Conservation (phyloP, 2,113 vertebrate species). For the Xiphias gladius region DNA sequence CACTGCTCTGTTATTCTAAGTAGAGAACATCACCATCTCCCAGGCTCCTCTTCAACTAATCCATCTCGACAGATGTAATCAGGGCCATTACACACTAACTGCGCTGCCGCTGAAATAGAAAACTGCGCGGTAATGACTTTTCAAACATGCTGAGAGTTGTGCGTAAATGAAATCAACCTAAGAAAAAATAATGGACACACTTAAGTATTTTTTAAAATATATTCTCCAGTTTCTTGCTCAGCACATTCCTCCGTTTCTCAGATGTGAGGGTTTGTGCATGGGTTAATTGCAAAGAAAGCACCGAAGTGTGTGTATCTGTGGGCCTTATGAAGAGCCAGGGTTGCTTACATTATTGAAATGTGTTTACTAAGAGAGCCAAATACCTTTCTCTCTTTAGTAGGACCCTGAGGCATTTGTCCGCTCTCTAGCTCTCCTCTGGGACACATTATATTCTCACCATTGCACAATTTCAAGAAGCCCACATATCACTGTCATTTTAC, state of each 20-base stretch:
- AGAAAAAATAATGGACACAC: slow-evolving; percentile 27
- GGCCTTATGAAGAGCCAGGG: slow-evolving; percentile 9
- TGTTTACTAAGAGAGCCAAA: slow-evolving; percentile 61
- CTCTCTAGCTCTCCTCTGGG: slow-evolving; percentile 46
- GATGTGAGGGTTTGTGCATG: not conserved
- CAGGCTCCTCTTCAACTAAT: slow-evolving; percentile 54
- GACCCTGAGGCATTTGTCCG: slow-evolving; percentile 38
- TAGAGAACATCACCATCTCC: slow-evolving; percentile 47
- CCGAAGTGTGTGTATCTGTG: slow-evolving; percentile 6
- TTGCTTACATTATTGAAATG: slow-evolving; percentile 61
- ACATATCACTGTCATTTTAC: slow-evolving; percentile 47
- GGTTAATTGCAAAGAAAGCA: slow-evolving; percentile 50
- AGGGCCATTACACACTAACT: slow-evolving; percentile 60
- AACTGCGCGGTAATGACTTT: slow-evolving; percentile 58
- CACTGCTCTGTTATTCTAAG: slow-evolving; percentile 57
- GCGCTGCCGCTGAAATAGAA: slow-evolving; percentile 58
- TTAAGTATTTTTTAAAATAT: slow-evolving; percentile 22
- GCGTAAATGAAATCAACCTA: slow-evolving; percentile 50
- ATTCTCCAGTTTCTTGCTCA: slow-evolving; percentile 27
- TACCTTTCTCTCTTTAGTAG: slow-evolving; percentile 35
- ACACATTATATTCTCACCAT: slow-evolving; percentile 61
- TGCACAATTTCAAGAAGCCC: slow-evolving; percentile 67
- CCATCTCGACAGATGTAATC: slow-evolving; percentile 67
- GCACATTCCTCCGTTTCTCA: slow-evolving; percentile 38
- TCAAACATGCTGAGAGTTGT: slow-evolving; percentile 46